Base-by-base conservation (phyloP, 2,888 invertebrate species). In the Hesperia comma region DNA sequence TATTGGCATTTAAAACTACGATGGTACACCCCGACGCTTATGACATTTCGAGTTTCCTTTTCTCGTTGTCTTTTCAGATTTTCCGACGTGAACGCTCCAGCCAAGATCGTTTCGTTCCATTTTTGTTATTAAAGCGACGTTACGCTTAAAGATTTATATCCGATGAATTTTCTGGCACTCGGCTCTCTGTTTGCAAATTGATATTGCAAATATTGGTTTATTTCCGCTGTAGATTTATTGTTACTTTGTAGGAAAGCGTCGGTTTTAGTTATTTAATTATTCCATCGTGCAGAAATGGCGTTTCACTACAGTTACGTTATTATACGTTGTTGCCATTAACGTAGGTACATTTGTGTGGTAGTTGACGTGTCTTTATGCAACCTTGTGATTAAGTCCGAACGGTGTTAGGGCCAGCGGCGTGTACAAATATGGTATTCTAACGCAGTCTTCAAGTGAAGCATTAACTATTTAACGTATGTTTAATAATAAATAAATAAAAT, bases 1-100 rank as follows among this genome's bases (percentile, higher is more conserved):
- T 87, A 87, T 87, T 84, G 84, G 82, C 84, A 84, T 84, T 87
- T 85, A 66, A 66, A 66, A 66, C 58, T 60, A 66, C 54, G 66
- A 54, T 51, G 53, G 58, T 60, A 66, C 60, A 60, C 64, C 53
- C 64, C 58, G 54, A 60, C 60, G 61, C 55, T 67, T 61, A 61
- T 61, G 66, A 67, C 66, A 55, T 55, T 49, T 46, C 54, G 21
- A 61, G 61, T 55, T 61, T 61, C 60, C 55, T 53, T 53, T 60
- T 66, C 53, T 46, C 46, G 21, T 67, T 66, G 66, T 66, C 66
- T 58, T n/a, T 58, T 60, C 66, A 61, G 46, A 67, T 67, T 61
- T 61, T 46, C 55, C 46, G 66, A 67, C 54, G 51, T 49, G 46
- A 67, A 61, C 66, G 54, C 17, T 66, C 46, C 54, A 66, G 66